Evolutionary conservation across 2,888 invertebrate genomes (phyloP), one percentile per base, ranked within the genome.

Genomic region (Cantharis rufa): DNA sequence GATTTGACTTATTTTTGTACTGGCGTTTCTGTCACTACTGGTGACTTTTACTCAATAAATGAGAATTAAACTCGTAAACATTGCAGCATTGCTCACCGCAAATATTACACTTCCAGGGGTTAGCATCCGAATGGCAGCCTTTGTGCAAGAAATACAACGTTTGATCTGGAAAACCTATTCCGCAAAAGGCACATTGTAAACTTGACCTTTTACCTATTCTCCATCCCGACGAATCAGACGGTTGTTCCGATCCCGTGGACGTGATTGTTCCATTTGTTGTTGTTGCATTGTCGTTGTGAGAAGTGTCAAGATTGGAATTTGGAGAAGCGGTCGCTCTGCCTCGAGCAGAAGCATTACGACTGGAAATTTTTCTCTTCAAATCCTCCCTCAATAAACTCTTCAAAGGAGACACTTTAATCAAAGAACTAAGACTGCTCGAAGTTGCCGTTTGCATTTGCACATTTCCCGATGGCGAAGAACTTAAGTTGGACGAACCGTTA

Each of bases 31-130:
- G 32, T 32, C 13, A 32, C 32, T 64, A 79, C 28, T 97, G 96
- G 89, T 97, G 97, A 89, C 96, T 96, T 89, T 96, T 96, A 89
- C 97, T 97, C 83, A 97, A 91, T 87, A 97, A 91, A 91, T 98
- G 97, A 84, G 97, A 96, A 91, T 98, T 97, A 91, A 98, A 98
- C 89, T 98, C 97, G 89, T 98, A 98, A 74, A 98, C 95, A 87
- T 98, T 97, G 88, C 94, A 94, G 89, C 97, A 97, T 87, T 95
- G 94, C 88, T 97, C 96, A 70, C 98, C 98, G 88, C 98, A 99
- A 83, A 98, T 96, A 90, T 98, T 98, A 89, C 98, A 98, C 89
- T 97, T 97, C 94, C 94, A 98, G 0, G 98, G 98, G 89, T 98
- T 98, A 82, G 96, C 95, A 87, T 97, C 97, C 83, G 98, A 98